These are phyloP conservation scores for Nomada fucata DNA, from an alignment of 2,888 invertebrate genomes.

Conservation along the genomic window DNA sequence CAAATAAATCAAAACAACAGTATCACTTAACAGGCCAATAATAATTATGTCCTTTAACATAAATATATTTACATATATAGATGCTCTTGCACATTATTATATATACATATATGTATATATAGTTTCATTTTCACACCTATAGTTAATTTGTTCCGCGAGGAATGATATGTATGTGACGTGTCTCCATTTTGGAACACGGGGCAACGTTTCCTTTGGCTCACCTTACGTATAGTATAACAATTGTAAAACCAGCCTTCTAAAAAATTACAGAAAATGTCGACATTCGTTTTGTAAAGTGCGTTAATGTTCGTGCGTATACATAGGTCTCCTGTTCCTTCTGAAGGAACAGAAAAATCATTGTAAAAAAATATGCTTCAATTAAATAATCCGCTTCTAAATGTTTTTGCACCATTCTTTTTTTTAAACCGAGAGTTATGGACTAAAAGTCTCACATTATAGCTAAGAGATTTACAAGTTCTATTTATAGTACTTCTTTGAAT, in stretches of 20 bases:
- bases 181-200: slow-evolving; percentile 66
- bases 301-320: slow-evolving; percentile 55
- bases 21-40: slow-evolving; percentile 76
- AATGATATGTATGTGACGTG: slow-evolving; percentile 83
- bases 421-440: slow-evolving; percentile 5
- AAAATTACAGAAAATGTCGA: slow-evolving; percentile 56
- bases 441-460: slow-evolving; percentile 9
- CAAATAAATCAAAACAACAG: slow-evolving; percentile 32
- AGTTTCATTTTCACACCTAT: slow-evolving; percentile 78
- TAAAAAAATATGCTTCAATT: slow-evolving; percentile 43
- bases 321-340: slow-evolving; percentile 37
- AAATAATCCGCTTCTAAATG: slow-evolving; percentile 35
- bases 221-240: slow-evolving; percentile 52
- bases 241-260: slow-evolving; percentile 52
- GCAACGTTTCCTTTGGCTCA: slow-evolving; percentile 64
- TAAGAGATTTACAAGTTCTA: slow-evolving; percentile 9
- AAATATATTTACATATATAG: slow-evolving; percentile 74
- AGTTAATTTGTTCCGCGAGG: slow-evolving; percentile 79
- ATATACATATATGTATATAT: slow-evolving; percentile 57
- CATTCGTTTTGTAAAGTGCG: slow-evolving; percentile 48
- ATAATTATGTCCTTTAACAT: slow-evolving; percentile 75
- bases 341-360: slow-evolving; percentile 17
- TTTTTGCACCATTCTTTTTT: background rate
- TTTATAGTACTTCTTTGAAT: background rate
- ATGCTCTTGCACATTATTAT: slow-evolving; percentile 52